phyloP scores from a whole-genome alignment of 2,888 invertebrate genomes.

The Netelia fuscicornis region DNA sequence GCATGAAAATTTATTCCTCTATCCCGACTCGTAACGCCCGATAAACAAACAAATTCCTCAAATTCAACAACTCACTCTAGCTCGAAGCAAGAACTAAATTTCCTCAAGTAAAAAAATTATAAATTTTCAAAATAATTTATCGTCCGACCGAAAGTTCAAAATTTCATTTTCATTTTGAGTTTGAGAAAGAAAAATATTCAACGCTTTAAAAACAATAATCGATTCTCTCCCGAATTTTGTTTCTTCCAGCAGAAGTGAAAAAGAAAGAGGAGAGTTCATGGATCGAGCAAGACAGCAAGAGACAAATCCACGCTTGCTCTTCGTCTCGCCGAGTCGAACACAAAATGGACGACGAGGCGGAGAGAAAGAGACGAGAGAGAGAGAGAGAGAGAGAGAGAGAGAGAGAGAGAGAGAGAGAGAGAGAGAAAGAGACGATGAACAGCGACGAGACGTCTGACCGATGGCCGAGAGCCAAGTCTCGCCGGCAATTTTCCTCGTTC shows the following conservation, averaged over 20 bases:
- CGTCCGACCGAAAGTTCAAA: no score
- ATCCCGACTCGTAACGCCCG: no score
- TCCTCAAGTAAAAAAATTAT: no score
- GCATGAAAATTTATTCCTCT: no score
- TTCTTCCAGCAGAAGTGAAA: not conserved
- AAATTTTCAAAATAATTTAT: no score
- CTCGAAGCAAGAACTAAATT: no score
- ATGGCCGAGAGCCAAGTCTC: constrained; percentile 67
- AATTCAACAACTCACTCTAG: no score
- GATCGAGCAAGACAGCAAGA: constrained; percentile 20
- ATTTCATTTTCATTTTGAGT: not conserved
- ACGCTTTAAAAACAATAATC: no score
- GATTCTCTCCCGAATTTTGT: no score
- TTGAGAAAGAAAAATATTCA: not conserved
- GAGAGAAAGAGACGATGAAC: constrained; percentile 27
- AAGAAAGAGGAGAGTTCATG: constrained; percentile 1
- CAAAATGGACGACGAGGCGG: constrained; percentile 60
- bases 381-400: not conserved
- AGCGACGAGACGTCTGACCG: constrained; percentile 41
- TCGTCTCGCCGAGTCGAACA: constrained; percentile 45
- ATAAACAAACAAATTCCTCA: no score
- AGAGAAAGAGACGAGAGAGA: constrained; percentile 1
- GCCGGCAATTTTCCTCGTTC: constrained; percentile 60
- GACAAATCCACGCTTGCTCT: constrained; percentile 40
- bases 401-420: not conserved